Evolutionary conservation across 2,888 invertebrate genomes (phyloP).

Genomic region (Elysia crispata): DNA sequence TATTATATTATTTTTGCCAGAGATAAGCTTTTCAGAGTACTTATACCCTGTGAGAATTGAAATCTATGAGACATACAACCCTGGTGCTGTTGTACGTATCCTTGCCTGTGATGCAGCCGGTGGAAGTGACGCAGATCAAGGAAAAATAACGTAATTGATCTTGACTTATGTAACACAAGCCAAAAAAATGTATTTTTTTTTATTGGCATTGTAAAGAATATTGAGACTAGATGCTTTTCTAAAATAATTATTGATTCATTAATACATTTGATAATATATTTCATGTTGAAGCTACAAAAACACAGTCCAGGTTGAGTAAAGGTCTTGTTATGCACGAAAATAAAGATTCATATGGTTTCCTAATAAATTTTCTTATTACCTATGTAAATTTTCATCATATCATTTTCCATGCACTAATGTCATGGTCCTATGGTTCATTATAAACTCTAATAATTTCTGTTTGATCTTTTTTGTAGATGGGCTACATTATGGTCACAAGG

Average conservation of each 20-base stretch:
- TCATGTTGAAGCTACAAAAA: no score
- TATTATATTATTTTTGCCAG: slow-evolving; percentile 54
- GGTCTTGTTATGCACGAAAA: no score
- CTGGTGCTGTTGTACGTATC: slow-evolving; percentile 75
- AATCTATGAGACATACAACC: slow-evolving; percentile 76
- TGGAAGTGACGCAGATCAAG: slow-evolving; percentile 67
- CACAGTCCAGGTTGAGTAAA: no score
- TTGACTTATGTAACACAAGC: neutral
- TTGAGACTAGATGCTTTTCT: no score
- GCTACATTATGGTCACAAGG: slow-evolving; percentile 85
- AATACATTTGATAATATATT: no score
- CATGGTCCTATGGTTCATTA: no score
- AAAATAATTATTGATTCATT: no score
- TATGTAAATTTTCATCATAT: no score
- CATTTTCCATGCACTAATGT: no score
- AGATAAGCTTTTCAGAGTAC: slow-evolving; percentile 66
- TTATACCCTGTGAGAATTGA: slow-evolving; percentile 69
- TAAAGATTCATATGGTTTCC: neutral
- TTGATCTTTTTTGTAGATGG: slow-evolving; percentile 81
- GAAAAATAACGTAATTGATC: slow-evolving; percentile 56
- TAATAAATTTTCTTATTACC: neutral
- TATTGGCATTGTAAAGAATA: neutral
- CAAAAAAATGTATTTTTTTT: neutral
- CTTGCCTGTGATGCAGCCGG: slow-evolving; percentile 67
- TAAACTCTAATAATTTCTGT: no score